These are phyloP conservation scores for Thaumatotibia leucotreta DNA, from an alignment of 1,140 invertebrate genomes.

Conservation along the genomic window DNA sequence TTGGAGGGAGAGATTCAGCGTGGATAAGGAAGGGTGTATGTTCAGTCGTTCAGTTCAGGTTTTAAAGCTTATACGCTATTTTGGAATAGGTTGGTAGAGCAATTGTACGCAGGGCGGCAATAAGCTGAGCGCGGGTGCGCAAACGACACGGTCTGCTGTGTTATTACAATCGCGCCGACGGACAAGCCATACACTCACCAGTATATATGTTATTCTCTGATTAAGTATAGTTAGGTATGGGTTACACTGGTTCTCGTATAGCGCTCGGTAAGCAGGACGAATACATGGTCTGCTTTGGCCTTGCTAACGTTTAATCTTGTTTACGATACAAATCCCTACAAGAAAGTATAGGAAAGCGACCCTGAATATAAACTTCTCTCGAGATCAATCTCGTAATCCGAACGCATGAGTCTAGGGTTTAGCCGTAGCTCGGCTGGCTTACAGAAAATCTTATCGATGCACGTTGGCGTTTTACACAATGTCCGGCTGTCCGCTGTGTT, in stretches of 20 bases:
- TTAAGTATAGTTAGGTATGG: not conserved
- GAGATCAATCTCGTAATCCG: slow-evolving; percentile 19
- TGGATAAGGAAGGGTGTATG: not conserved
- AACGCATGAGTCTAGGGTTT: slow-evolving; percentile 13
- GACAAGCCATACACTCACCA: not conserved
- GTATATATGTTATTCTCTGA: not conserved
- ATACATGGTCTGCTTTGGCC: slow-evolving; percentile 18
- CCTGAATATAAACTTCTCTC: slow-evolving; percentile 29
- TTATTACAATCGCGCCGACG: not conserved
- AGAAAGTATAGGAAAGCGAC: slow-evolving; percentile 36
- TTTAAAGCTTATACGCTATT: not conserved
- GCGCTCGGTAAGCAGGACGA: not conserved
- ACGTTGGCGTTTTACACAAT: not conserved
- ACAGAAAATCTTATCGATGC: not conserved
- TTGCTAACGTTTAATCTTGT: slow-evolving; percentile 34
- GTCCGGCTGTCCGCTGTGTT: not conserved
- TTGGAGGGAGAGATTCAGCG: slow-evolving; percentile 17
- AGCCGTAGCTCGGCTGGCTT: slow-evolving; percentile 1
- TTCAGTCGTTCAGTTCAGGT: not conserved
- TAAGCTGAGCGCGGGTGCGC: slow-evolving; percentile 26
- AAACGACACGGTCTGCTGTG: slow-evolving; percentile 19
- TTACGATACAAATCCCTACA: slow-evolving; percentile 36
- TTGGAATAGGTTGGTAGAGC: not conserved
- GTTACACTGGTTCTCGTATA: not conserved
- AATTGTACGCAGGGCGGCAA: slow-evolving; percentile 26